Evolutionary conservation across 2,113 vertebrate genomes (phyloP).

Genomic region (Pithys albifrons): DNA sequence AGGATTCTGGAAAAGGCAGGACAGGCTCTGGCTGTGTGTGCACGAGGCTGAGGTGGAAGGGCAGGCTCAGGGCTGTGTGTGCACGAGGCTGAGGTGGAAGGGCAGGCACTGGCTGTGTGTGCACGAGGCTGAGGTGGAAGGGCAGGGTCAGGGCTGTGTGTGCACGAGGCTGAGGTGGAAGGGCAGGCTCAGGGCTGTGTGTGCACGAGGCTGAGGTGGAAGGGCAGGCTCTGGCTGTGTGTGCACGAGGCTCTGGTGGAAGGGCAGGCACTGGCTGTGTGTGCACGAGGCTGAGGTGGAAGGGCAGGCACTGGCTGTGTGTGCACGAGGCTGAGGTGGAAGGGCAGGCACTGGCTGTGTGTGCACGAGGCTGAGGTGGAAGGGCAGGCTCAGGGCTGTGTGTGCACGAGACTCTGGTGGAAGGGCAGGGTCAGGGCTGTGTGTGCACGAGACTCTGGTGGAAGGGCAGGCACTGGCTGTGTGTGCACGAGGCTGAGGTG

Average conservation of each 20-base stretch:
- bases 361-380: background rate
- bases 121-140: background rate
- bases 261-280: background rate
- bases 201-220: background rate
- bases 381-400: background rate
- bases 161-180: background rate
- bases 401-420: background rate
- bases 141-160: background rate
- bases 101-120: background rate
- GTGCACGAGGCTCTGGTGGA: background rate
- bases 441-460: rapidly evolving
- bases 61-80: background rate
- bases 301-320: background rate
- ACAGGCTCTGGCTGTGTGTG: rapidly evolving
- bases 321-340: background rate
- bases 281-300: background rate
- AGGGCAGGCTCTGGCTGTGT: background rate
- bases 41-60: background rate
- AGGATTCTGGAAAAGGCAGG: background rate
- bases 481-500: background rate
- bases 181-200: background rate
- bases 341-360: background rate
- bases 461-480: background rate
- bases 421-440: background rate
- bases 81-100: background rate